Evolutionary conservation across 2,888 invertebrate species (phyloP), one percentile per base, ranked within the genome.

Genomic region (Drepanosiphum platanoidis): DNA sequence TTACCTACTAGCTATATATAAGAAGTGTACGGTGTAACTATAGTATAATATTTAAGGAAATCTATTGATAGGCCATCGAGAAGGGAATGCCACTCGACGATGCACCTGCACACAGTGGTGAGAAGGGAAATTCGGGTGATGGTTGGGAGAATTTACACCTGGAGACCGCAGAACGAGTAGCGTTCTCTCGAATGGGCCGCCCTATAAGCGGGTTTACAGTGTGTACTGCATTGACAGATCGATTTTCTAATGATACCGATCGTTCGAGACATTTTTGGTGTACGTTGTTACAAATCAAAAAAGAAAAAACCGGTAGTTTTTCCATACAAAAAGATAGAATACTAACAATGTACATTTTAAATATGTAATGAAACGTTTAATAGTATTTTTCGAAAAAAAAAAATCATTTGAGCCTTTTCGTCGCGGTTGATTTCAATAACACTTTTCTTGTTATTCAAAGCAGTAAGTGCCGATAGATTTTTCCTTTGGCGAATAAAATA

Each of bases 301-400:
- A n/a, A n/a, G n/a, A n/a, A n/a, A n/a, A 32, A 32, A 68, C 18
- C 34, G 3, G n/a, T 3, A 70, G 34, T 80, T 80, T 27, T 68
- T 11, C n/a, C 46, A 68, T 32, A 34, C 3, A 32, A 66, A 66
- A 64, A 46, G 3, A 32, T 30, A 46, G 15, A 64, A 39, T 11
- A 77, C 18, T 58, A 75, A 5, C 30, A 66, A 18, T 39, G n/a
- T 68, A 64, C 42, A 42, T 11, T 11, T 46, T 46, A 9, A 42
- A 42, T 42, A 66, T 36, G 22, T 68, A 27, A 70, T 52, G 46
- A 70, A 80, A 70, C 13, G 27, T 80, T 80, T 52, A 70, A 80
- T 36, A 70, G 70, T 36, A 70, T 58, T 80, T 80, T 78, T 70
- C 52, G 18, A 52, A 75, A 78, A 66, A 66, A n/a, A 58, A 64